Evolutionary conservation across 2,888 invertebrate genomes (phyloP), one percentile per base, ranked within the genome.

Genomic region (Orthonevra nobilis): DNA sequence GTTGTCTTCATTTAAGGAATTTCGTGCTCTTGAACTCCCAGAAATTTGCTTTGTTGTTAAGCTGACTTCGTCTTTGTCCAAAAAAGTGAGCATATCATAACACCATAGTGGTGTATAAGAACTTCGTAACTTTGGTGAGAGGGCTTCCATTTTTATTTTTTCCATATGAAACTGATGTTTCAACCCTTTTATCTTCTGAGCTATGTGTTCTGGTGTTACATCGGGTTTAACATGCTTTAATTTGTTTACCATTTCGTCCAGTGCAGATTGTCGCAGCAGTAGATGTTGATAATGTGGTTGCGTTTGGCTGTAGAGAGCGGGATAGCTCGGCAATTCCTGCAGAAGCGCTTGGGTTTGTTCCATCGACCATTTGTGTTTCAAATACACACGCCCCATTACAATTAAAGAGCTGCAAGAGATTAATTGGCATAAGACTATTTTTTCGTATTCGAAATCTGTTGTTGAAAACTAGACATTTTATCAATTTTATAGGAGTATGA

Each of bases 31-130:
- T n/a, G n/a, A n/a, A n/a, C n/a, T n/a, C n/a, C n/a, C n/a, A n/a
- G n/a, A n/a, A n/a, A n/a, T n/a, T n/a, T n/a, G n/a, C n/a, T n/a
- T n/a, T n/a, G n/a, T 4, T 4, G 3, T 15, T 20, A 6, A 0
- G 0, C 4, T 2, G 3, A 54, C 4, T 9, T 14, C 0, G 15
- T 19, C 0, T 14, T 15, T 15, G 3, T 38, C 9, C 3, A 38
- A 54, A 6, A 1, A 15, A 0, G 26, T 6, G 14, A 54, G 3
- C 2, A n/a, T n/a, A n/a, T 54, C 15, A 23, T n/a, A 54, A 14
- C 54, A 54, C 54, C 54, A 54, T 1, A 54, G 36, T 12, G 23
- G n/a, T n/a, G n/a, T n/a, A n/a, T 54, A 2, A 38, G 38, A n/a
- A n/a, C n/a, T n/a, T n/a, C 26, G n/a, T 1, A n/a, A 1, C n/a